phyloP scores from a whole-genome alignment of 2,113 vertebrate genomes.

The Nannobrachium achirus region DNA sequence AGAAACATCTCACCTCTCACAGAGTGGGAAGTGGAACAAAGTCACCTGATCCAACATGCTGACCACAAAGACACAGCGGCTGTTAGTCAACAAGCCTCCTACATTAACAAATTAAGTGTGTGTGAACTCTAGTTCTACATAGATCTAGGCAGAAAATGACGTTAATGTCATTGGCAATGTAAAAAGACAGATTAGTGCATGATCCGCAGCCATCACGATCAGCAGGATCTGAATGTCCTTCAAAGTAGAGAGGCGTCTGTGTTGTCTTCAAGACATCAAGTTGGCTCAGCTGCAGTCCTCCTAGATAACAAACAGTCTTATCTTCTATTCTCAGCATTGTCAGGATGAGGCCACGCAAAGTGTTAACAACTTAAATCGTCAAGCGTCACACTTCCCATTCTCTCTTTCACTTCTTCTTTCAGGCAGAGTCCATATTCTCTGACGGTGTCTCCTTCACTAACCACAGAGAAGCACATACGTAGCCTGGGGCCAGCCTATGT shows the following conservation, averaged over 20 bases:
- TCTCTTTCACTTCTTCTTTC: conserved; percentile 63
- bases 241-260: background rate
- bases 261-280: background rate
- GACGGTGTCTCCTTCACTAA: conserved; percentile 13
- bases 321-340: conserved; percentile 15
- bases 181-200: background rate
- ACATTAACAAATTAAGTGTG: background rate
- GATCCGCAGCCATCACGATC: background rate
- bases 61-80: background rate
- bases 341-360: background rate
- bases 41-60: conserved; percentile 39
- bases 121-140: conserved; percentile 2
- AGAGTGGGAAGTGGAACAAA: conserved; percentile 32
- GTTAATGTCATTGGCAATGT: background rate
- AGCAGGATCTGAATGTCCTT: conserved; percentile 2
- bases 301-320: background rate
- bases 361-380: conserved; percentile 16
- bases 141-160: background rate
- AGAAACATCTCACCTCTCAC: conserved; percentile 30
- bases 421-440: conserved; percentile 11
- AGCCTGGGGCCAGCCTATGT: no score
- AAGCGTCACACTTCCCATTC: conserved; percentile 39
- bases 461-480: background rate
- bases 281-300: conserved; percentile 1
- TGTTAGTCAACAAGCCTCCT: background rate